Evolutionary conservation across 2,113 vertebrate genomes (phyloP).

Genomic region (Alces alces): DNA sequence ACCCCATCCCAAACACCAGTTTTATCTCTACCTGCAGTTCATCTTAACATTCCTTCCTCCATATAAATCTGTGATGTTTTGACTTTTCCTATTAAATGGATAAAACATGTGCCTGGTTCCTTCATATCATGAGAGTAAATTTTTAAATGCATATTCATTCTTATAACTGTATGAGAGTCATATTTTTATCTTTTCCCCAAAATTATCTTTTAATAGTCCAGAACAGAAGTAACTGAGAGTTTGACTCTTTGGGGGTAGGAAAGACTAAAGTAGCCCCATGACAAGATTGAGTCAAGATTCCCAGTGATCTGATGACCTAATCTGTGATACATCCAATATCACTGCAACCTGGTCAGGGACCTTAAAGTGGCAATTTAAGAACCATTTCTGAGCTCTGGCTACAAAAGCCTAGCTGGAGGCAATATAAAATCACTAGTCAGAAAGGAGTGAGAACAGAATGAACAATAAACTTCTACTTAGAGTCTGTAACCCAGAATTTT

Average conservation of each 20-base stretch:
- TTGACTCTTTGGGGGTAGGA: neutral
- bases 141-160: neutral
- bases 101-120: neutral
- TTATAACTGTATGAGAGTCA: neutral
- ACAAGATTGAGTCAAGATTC: neutral
- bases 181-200: neutral
- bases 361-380: neutral
- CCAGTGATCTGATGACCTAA: neutral
- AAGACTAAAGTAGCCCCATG: neutral
- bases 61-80: neutral
- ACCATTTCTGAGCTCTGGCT: neutral
- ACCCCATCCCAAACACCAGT: neutral
- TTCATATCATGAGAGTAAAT: neutral
- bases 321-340: neutral
- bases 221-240: neutral
- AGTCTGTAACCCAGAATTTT: neutral
- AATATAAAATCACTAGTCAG: neutral
- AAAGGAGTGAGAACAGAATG: neutral
- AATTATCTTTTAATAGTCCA: neutral
- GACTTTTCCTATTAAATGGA: neutral
- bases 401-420: neutral
- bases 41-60: neutral
- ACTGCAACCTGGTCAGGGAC: neutral
- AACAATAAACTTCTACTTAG: neutral
- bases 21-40: neutral